Evolutionary conservation across 2,888 invertebrate species (phyloP).

Genomic region (Oligia latruncula): DNA sequence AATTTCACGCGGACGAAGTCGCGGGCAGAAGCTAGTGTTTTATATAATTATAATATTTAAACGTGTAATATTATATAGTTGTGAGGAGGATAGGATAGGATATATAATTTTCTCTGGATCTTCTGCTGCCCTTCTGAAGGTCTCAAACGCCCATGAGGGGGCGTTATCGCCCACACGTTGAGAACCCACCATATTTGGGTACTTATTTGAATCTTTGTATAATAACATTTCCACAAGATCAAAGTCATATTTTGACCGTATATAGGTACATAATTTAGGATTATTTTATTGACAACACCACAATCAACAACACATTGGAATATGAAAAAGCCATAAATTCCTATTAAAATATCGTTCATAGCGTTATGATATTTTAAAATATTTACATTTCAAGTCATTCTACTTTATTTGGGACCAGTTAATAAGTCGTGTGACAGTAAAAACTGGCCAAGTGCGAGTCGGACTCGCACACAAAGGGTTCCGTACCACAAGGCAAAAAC

Average conservation of each 20-base stretch:
- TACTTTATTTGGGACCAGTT: constrained; percentile 56
- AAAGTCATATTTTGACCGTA: constrained; percentile 11
- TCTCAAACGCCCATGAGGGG: background rate
- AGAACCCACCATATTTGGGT: background rate
- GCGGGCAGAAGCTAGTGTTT: too few relatives aligned
- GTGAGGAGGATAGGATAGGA: background rate
- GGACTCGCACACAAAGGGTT: too few relatives aligned
- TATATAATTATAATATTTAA: too few relatives aligned
- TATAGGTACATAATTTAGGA: constrained; percentile 9
- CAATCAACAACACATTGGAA: constrained; percentile 40
- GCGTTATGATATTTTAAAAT: constrained; percentile 51
- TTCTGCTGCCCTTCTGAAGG: background rate
- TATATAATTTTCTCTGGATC: background rate
- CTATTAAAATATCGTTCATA: constrained; percentile 48
- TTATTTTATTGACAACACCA: constrained; percentile 40
- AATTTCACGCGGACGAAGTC: too few relatives aligned
- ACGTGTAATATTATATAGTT: background rate
- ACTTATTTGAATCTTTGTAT: background rate
- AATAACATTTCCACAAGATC: background rate
- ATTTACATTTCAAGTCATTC: constrained; percentile 45
- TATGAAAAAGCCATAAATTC: constrained; percentile 47
- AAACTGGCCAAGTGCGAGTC: too few relatives aligned
- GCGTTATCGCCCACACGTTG: background rate
- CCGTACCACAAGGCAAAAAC: too few relatives aligned
- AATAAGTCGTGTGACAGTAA: constrained; percentile 49